Evolutionary conservation across 2,888 invertebrate species (phyloP), one percentile per base, ranked within the genome.

Genomic region (Polymixis lichenea): DNA sequence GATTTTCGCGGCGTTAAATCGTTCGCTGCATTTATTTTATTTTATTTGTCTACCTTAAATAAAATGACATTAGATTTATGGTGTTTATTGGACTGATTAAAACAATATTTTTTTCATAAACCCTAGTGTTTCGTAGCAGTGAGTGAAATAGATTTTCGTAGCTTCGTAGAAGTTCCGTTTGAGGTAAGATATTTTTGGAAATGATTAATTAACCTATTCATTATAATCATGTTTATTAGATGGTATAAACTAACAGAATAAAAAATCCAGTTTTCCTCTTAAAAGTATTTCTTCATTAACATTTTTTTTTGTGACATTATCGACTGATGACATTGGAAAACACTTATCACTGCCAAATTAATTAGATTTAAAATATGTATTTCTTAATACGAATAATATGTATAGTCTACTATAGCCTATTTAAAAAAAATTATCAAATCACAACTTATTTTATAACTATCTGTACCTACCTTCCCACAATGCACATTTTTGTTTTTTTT

Each of bases 71-170:
- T 80, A 46, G 60, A 82, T 84, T 56, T 66, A 79, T 76, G 84
- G 89, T 88, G 80, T 80, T 69, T 81, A 78, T 75, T 81, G 82
- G 78, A 86, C 84, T 87, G 78, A 89, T 81, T 76, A 66, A 78
- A 64, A 78, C 22, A 55, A 51, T 1, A 51, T 56, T 46, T 75
- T 53, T 68, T 66, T 56, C 19, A 56, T 71, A 84, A 84, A 84
- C 73, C 73, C 78, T 66, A 91, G 93, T 94, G 94, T 80, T 84
- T 80, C 84, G 84, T 86, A 90, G 90, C 90, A 92, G 95, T 95
- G 95, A 90, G 93, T 94, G 92, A 89, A 89, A 90, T 87, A 88
- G 88, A 90, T 88, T 89, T 86, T 89, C 87, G 88, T 86, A 90
- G 90, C 89, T 84, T 82, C 85, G 83, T 87, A 89, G 88, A 89